These are phyloP conservation scores for Cyclopterus lumpus DNA, from an alignment of 2,797 vertebrate genomes.

Conservation along the genomic window DNA sequence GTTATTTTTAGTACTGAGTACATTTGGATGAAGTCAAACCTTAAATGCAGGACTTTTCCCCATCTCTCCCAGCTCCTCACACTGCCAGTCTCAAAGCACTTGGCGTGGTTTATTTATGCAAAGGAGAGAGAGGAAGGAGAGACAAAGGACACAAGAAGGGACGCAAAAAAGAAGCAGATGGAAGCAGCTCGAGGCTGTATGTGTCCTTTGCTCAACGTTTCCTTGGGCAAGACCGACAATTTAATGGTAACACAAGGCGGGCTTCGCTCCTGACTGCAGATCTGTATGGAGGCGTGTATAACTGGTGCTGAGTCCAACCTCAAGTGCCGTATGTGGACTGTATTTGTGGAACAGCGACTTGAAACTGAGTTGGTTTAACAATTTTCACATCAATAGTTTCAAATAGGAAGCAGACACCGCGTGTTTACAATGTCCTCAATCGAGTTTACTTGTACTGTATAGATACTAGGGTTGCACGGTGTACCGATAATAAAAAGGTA, in stretches of 20 bases:
- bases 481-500: too few species aligned
- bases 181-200: slow-evolving; percentile 11
- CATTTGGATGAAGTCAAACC: neutral
- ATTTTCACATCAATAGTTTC: neutral
- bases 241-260: neutral
- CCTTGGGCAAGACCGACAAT: neutral
- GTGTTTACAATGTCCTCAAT: neutral
- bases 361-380: neutral
- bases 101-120: slow-evolving; percentile 2
- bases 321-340: neutral
- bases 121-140: slow-evolving; percentile 5
- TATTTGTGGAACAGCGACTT: neutral
- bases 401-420: too few species aligned
- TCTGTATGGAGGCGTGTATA: neutral
- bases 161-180: slow-evolving; percentile 6
- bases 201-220: slow-evolving; percentile 7
- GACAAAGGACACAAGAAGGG: neutral
- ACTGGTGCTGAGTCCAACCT: too few species aligned
- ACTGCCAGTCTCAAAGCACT: neutral
- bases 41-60: neutral
- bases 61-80: neutral
- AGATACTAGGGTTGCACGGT: too few species aligned
- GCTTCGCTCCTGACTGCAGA: too few species aligned
- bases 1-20: neutral
- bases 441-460: neutral